phyloP scores from a whole-genome alignment of 2,113 vertebrate genomes.

The Clarias macrocephalus region DNA sequence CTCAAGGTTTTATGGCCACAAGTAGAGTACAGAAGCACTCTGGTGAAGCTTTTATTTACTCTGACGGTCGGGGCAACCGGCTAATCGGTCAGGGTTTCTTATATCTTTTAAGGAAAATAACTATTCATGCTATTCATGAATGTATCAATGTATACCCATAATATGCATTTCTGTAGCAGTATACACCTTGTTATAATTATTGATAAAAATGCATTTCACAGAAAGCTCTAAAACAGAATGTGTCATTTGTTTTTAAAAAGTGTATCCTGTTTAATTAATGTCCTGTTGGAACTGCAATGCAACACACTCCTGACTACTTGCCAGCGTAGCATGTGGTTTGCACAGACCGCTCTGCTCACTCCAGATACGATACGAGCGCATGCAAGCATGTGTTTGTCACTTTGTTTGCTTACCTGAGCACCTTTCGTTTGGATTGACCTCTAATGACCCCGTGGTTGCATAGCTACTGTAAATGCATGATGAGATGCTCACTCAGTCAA shows the following conservation, averaged over 20 bases:
- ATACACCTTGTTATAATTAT: background rate
- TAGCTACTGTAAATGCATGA: slow-evolving; percentile 29
- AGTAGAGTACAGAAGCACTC: background rate
- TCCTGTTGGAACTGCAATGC: background rate
- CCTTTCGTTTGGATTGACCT: slow-evolving; percentile 19
- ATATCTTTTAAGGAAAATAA: background rate
- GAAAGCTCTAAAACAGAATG: background rate
- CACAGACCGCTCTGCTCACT: slow-evolving; percentile 22
- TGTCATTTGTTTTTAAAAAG: background rate
- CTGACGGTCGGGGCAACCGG: background rate
- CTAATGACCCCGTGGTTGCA: slow-evolving; percentile 5
- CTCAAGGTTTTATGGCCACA: background rate
- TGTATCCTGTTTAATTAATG: background rate
- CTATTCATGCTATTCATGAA: background rate
- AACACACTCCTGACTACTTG: background rate
- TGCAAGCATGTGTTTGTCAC: slow-evolving; percentile 36
- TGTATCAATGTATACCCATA: background rate
- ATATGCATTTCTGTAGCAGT: background rate
- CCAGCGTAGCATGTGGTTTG: slow-evolving; percentile 36
- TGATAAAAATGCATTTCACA: background rate
- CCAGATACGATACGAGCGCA: slow-evolving; percentile 24
- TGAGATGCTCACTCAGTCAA: slow-evolving; percentile 10
- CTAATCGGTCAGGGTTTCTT: background rate
- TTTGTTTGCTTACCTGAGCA: slow-evolving; percentile 40
- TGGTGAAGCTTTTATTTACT: background rate